phyloP scores from a whole-genome alignment of 2,888 invertebrate genomes.

The Archips crataeganus region DNA sequence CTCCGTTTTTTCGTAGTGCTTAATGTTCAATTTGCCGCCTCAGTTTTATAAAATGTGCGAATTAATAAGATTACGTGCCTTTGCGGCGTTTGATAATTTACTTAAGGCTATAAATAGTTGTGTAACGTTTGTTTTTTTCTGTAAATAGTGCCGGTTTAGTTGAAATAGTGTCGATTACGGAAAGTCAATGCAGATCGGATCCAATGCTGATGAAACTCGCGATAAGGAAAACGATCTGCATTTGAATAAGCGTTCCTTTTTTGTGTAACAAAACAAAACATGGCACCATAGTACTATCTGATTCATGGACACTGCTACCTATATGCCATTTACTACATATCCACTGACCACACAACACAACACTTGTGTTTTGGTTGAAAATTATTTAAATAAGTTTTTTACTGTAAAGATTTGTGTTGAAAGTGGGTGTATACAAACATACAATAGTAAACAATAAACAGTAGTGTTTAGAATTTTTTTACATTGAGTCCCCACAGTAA shows the following conservation, averaged over 20 bases:
- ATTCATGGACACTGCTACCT: neutral
- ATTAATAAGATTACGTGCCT: constrained; percentile 6
- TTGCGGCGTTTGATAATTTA: neutral
- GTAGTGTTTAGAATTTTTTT: no score
- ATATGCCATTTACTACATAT: neutral
- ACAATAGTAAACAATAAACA: no score
- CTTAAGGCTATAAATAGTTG: neutral
- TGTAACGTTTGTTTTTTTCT: constrained; percentile 1
- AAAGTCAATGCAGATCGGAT: constrained; percentile 1
- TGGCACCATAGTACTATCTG: constrained; percentile 1
- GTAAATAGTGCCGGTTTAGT: neutral
- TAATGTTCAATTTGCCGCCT: constrained; percentile 36
- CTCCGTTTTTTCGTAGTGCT: constrained; percentile 43
- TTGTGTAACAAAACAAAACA: constrained; percentile 16
- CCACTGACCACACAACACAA: neutral
- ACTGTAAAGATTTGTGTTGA: no score
- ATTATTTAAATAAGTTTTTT: no score
- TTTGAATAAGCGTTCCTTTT: constrained; percentile 30
- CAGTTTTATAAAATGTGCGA: constrained; percentile 21
- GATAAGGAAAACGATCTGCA: constrained; percentile 35
- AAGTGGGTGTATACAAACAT: no score
- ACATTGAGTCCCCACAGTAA: no score
- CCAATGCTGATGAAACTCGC: constrained; percentile 10
- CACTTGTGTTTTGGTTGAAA: no score
- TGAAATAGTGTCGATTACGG: neutral